Percentiles rank a stretch among this genome's conserved stretches.
These are phyloP conservation scores for Athalia circularis DNA, from an alignment of 2,888 invertebrate genomes.

Conservation along the genomic window DNA sequence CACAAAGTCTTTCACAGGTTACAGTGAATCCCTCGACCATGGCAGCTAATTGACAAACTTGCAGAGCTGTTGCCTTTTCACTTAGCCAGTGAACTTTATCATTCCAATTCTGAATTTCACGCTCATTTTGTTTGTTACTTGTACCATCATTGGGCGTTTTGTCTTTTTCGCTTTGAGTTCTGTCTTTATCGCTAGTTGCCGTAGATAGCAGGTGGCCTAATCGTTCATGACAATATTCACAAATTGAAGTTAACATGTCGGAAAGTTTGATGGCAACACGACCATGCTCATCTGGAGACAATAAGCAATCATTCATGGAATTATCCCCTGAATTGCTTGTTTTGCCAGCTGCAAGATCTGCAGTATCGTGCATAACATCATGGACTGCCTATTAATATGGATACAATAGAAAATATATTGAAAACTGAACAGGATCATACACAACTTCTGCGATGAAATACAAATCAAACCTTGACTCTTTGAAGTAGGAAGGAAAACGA, in stretches of 20 bases:
- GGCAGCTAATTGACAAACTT: constrained; percentile 85
- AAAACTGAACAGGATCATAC: not conserved
- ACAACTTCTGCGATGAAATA: not conserved
- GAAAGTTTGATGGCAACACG: constrained; percentile 83
- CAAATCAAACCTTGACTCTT: constrained; percentile 75
- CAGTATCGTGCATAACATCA: constrained; percentile 86
- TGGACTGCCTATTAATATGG: constrained; percentile 81
- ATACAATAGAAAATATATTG: not conserved
- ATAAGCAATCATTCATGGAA: constrained; percentile 81
- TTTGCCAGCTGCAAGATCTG: constrained; percentile 79
- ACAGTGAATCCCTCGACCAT: constrained; percentile 88
- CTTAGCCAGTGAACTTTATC: constrained; percentile 77
- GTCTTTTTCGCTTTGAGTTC: constrained; percentile 64
- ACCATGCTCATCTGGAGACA: constrained; percentile 82
- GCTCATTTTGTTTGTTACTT: constrained; percentile 52
- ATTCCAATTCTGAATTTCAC: constrained; percentile 54
- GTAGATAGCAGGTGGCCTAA: constrained; percentile 92
- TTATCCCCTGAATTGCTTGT: constrained; percentile 64
- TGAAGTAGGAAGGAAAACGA: constrained; percentile 76
- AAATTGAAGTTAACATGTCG: constrained; percentile 87
- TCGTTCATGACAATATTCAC: constrained; percentile 94
- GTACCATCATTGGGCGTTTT: constrained; percentile 59
- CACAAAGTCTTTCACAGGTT: constrained; percentile 85
- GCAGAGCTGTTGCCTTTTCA: constrained; percentile 83
- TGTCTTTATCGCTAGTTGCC: constrained; percentile 81